Evolutionary conservation across 2,888 invertebrate species (phyloP), one percentile per base, ranked within the genome.

Genomic region (Tyria jacobaeae): DNA sequence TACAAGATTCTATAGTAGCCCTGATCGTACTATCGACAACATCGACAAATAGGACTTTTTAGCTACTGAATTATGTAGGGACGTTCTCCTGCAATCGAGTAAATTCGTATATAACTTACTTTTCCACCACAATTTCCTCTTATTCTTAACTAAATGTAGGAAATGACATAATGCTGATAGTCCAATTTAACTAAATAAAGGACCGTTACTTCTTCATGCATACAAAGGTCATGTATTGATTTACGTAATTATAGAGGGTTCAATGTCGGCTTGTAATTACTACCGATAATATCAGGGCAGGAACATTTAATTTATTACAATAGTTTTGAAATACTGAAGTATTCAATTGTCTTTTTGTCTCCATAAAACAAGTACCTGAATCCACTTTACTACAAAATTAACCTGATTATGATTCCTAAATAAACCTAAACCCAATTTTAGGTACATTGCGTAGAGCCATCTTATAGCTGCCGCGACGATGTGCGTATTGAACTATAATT

Each of bases 161-260:
- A 77, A 77, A 75, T 78, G 79, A 80, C 76, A 70, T 68, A 76
- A 78, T 72, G 76, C 78, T 80, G 80, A 78, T 78, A 73, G 69
- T 71, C 69, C 68, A 76, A 84, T 81, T 81, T 80, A 74, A 81
- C 80, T 79, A 82, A 73, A 79, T 78, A 77, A 74, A 57, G 48
- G 56, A 74, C 68, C 60, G 75, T 37, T 64, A 54, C 44, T 37
- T 4, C 21, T 7, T 12, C 21, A 31, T 66, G 58, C 66, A 70
- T 60, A 61, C 57, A 64, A 31, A 52, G 60, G 41, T 51, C 39
- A 57, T 34, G 60, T 68, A 67, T 57, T 63, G 63, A 68, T 74
- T 58, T 57, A 52, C 58, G 25, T 66, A 69, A 75, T 70, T 65
- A 70, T 51, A 60, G 48, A 39, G 57, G 54, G 49, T 48, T 62